A percentile compares a stretch with the other conserved stretches of the same genome.
These are phyloP conservation scores for Parapsyche elsis DNA, from an alignment of 1,140 invertebrate genomes.

Conservation along the genomic window DNA sequence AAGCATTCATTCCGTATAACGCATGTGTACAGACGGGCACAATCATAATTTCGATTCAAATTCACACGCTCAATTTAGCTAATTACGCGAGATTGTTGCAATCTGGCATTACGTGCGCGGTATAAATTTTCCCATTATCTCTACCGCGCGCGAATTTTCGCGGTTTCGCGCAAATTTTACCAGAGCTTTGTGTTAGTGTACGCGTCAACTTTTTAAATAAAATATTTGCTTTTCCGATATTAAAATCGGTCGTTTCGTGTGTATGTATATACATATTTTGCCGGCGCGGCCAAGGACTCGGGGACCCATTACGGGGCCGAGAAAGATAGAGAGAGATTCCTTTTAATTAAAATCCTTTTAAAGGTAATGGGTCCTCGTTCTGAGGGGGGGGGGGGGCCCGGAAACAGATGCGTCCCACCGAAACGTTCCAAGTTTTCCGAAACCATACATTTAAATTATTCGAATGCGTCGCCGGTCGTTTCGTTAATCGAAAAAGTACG, in stretches of 20 bases:
- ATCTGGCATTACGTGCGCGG: not conserved
- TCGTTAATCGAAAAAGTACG: slow-evolving; percentile 21
- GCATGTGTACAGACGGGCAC: no score
- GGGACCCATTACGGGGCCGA: slow-evolving; percentile 1
- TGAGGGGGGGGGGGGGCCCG: no score
- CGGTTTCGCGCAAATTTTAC: not conserved
- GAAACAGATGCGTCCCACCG: slow-evolving; percentile 27
- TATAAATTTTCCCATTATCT: not conserved
- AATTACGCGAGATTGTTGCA: no score
- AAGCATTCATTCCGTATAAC: no score
- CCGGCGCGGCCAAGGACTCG: not conserved
- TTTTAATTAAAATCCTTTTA: slow-evolving; percentile 45
- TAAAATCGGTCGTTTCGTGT: slow-evolving; percentile 9
- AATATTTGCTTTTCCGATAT: slow-evolving; percentile 12
- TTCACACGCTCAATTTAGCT: no score
- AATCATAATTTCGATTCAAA: no score
- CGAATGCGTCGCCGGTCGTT: not conserved
- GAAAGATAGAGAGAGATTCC: slow-evolving; percentile 6
- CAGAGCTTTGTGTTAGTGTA: not conserved
- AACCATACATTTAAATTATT: slow-evolving; percentile 28
- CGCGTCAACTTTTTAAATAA: slow-evolving; percentile 2
- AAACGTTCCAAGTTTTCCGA: not conserved
- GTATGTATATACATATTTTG: not conserved
- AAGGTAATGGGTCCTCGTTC: slow-evolving; percentile 20
- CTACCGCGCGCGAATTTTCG: not conserved